phyloP scores from a whole-genome alignment of 1,140 invertebrate species.

The Nixonia krombeini region DNA sequence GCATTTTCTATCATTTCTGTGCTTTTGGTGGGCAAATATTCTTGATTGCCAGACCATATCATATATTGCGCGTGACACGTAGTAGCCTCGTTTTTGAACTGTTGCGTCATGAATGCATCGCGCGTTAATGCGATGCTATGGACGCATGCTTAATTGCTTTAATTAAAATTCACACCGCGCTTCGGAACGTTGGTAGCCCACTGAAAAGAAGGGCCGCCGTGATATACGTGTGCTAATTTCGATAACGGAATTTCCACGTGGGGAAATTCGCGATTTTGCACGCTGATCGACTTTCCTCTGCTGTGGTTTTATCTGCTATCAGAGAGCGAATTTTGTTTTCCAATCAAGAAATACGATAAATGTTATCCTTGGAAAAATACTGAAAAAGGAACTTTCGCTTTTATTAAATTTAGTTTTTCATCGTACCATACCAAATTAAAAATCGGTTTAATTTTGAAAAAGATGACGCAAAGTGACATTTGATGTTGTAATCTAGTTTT shows the following conservation, averaged over 20 bases:
- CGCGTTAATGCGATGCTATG: conserved; percentile 58
- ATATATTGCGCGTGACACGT: conserved; percentile 30
- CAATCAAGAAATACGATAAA: conserved; percentile 3
- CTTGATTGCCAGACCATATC: conserved; percentile 30
- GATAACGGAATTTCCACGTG: conserved; percentile 21
- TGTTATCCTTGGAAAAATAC: no score
- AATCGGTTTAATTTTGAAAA: no score
- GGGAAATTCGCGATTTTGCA: conserved; percentile 26
- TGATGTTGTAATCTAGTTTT: no score
- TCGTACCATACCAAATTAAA: no score
- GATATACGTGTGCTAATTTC: conserved; percentile 47
- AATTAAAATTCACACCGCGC: conserved; percentile 64
- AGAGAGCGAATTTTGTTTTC: conserved; percentile 2
- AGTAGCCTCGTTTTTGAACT: conserved; percentile 55
- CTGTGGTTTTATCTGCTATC: conserved; percentile 8
- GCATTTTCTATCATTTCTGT: no score
- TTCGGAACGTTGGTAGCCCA: conserved; percentile 41
- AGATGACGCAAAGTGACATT: no score
- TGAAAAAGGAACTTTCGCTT: no score
- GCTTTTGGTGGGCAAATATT: conserved; percentile 15
- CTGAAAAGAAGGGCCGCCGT: conserved; percentile 36
- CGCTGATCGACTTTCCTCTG: conserved; percentile 16
- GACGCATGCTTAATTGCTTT: conserved; percentile 65
- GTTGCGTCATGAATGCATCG: conserved; percentile 54
- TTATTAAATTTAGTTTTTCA: no score